Percentiles rank a stretch among this genome's conserved stretches.
phyloP scores from a whole-genome alignment of 2,113 vertebrate species.

The Clupea harengus region DNA sequence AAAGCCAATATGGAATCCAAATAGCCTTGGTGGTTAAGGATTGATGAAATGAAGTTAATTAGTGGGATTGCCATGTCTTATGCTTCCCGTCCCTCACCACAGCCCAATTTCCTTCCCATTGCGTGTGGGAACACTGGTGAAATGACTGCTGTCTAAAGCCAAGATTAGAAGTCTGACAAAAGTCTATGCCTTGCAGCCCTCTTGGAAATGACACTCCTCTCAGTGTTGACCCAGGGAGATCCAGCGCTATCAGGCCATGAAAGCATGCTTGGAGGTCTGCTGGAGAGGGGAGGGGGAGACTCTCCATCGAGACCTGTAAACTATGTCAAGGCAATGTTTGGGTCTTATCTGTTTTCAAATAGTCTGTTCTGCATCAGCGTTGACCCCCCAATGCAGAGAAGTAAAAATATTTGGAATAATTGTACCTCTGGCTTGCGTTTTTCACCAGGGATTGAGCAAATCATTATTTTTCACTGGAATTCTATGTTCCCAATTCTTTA shows the following conservation, averaged over 20 bases:
- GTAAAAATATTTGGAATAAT: slow-evolving; percentile 4
- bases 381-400: background rate
- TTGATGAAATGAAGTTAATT: slow-evolving; percentile 67
- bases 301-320: background rate
- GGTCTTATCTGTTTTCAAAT: background rate
- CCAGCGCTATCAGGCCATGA: background rate
- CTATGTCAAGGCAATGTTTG: background rate
- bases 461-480: background rate
- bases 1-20: slow-evolving; percentile 63
- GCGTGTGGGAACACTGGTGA: slow-evolving; percentile 51
- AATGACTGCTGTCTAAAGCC: slow-evolving; percentile 40
- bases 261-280: background rate
- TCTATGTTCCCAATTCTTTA: background rate
- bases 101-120: slow-evolving; percentile 48
- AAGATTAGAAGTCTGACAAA: slow-evolving; percentile 57
- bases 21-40: slow-evolving; percentile 57
- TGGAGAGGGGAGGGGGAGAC: background rate
- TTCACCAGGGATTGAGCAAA: background rate
- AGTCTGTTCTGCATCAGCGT: background rate
- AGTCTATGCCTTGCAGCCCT: background rate
- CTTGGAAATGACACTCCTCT: background rate
- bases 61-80: slow-evolving; percentile 59
- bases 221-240: background rate
- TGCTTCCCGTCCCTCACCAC: slow-evolving; percentile 61
- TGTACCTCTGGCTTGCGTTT: background rate